Conservation (phyloP, 2,113 vertebrate species). For the Anarhynchus alexandrinus region DNA sequence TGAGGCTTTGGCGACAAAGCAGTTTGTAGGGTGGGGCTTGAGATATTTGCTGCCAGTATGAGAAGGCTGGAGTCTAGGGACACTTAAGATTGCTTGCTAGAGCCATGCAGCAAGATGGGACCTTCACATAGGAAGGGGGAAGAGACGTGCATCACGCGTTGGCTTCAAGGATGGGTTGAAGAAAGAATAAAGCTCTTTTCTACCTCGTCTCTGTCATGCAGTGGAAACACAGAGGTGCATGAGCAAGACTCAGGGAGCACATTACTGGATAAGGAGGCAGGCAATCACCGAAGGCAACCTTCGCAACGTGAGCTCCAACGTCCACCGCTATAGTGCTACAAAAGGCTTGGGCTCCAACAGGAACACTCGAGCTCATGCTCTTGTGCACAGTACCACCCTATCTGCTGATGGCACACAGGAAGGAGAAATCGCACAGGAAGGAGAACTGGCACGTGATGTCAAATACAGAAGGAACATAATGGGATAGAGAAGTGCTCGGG, state of each 20-base stretch:
- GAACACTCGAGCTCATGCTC: neutral
- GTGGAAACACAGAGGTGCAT: neutral
- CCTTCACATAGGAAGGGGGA: neutral
- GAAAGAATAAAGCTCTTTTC: neutral
- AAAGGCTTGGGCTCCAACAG: neutral
- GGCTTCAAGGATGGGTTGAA: rapidly evolving
- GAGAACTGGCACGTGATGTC: neutral
- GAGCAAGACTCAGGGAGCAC: neutral
- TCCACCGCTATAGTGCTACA: neutral
- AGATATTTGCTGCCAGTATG: neutral
- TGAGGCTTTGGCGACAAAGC: neutral
- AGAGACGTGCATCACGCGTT: rapidly evolving
- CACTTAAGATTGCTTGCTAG: neutral
- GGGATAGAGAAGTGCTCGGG: neutral
- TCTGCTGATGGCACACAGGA: neutral
- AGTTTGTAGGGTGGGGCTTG: neutral
- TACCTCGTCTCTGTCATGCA: neutral
- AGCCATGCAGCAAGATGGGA: neutral
- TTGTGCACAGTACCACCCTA: too few species aligned
- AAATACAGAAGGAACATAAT: neutral
- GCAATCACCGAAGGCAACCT: neutral
- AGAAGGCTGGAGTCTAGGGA: neutral
- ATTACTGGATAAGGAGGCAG: neutral
- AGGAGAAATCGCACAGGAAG: neutral
- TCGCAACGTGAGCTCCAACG: rapidly evolving